Percentiles rank a stretch among this genome's conserved stretches.
Evolutionary conservation across 2,797 vertebrate species (phyloP).

Genomic region (Cryptoprocta ferox): DNA sequence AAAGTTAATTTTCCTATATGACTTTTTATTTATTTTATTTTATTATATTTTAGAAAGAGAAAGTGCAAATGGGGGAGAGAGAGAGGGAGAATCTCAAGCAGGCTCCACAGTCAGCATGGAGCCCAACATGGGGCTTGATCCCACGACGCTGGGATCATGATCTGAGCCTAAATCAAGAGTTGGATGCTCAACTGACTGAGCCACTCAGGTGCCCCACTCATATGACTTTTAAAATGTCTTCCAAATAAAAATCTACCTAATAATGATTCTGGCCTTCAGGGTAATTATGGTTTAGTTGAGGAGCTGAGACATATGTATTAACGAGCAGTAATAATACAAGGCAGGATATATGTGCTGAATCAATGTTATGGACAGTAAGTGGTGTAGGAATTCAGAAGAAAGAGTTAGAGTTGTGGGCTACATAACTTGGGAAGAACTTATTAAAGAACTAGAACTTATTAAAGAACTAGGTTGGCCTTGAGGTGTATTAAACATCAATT

Average conservation of each 20-base stretch:
- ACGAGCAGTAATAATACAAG: background rate
- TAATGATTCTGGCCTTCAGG: background rate
- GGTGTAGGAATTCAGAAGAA: background rate
- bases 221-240: background rate
- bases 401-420: background rate
- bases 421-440: background rate
- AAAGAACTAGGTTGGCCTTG: background rate
- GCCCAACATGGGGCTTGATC: no score
- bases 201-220: no score
- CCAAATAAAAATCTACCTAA: background rate
- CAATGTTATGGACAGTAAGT: background rate
- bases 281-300: background rate
- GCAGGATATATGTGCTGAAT: background rate
- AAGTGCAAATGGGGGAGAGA: no score
- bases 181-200: no score
- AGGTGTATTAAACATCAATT: background rate
- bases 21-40: background rate
- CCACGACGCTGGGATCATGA: no score
- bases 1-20: background rate
- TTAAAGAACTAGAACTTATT: background rate
- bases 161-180: no score
- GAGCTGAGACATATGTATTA: background rate
- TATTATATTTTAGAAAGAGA: no score
- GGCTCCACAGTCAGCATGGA: no score
- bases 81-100: no score